These are phyloP conservation scores for Pteromalus puparum DNA, from an alignment of 1,140 invertebrate species.

Conservation along the genomic window DNA sequence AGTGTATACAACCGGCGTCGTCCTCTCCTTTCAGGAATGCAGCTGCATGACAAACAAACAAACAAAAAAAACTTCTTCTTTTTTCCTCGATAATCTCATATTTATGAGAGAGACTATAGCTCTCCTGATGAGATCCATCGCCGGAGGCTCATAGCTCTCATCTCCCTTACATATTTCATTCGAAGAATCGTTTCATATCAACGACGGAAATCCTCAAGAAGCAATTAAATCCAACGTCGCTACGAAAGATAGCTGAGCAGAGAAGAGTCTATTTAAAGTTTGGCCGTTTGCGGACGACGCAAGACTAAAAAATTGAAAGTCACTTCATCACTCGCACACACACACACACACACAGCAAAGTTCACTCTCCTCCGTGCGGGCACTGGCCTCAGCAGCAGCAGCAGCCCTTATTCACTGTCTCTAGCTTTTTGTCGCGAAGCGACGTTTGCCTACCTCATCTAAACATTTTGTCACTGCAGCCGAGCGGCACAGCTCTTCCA, in stretches of 20 bases:
- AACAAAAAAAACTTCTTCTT: not conserved
- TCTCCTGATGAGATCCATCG: not conserved
- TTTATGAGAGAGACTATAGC: not conserved
- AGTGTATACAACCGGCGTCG: not conserved
- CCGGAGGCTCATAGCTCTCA: not conserved
- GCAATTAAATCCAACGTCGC: not conserved
- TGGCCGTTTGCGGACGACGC: not conserved
- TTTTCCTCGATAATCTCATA: not conserved
- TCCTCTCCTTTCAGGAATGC: not conserved
- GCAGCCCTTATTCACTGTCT: conserved; percentile 35
- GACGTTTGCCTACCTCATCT: not conserved
- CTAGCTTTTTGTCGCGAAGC: conserved; percentile 1
- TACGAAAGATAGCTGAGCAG: too few relatives aligned
- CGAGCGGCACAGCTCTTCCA: not conserved
- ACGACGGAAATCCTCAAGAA: not conserved
- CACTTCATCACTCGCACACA: conserved; percentile 15
- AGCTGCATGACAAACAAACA: not conserved
- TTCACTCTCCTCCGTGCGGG: too few relatives aligned
- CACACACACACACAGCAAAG: too few relatives aligned
- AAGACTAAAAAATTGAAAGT: conserved; percentile 33
- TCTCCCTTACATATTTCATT: not conserved
- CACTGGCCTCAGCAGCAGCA: not conserved
- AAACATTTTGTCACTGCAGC: conserved; percentile 28
- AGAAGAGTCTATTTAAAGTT: not conserved
- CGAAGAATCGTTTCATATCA: not conserved